Evolutionary conservation across 2,888 invertebrate genomes (phyloP), one percentile per base, ranked within the genome.

Genomic region (Hydrotaea diabolus): DNA sequence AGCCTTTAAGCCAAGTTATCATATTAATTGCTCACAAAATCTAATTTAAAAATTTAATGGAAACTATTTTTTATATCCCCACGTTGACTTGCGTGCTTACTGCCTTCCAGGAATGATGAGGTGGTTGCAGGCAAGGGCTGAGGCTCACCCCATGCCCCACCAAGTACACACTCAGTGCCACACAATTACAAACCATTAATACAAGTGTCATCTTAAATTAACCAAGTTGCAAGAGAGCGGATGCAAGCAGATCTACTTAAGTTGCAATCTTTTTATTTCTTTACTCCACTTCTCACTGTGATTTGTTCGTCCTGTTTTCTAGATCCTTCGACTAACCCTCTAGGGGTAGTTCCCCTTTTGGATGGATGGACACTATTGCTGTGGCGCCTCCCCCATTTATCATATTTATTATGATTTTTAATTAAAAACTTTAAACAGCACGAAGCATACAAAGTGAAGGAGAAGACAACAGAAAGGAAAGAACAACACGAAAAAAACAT

Each of bases 331-430:
- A 26, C 46, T 55, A 19, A 46, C 11, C 13, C 26, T 39, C 9
- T 9, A 11, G 8, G 39, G 4, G 9, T 39, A 1, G 7, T 39
- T 39, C 7, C 39, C 46, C 72, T 39, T 77, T 80, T 69, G 49
- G 39, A 2, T n/a, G 39, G 36, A 31, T 36, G 64, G 64, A 64
- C 36, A 64, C 59, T 46, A 26, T 43, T 7, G 19, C 43, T 39
- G 23, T 13, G 7, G 39, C 3, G 31, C 57, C 39, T 55, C 43
- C 11, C 71, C 77, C 75, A 81, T 81, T 85, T 85, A 85, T 85
- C 85, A 85, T 85, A 77, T 82, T 85, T 82, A 85, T 85, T 81
- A 85, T 82, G 85, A 85, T 85, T 85, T 85, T 85, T 85, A 85
- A 85, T 85, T 85, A 85, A 85, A 84, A 85, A 85, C 76, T 80